Conservation (phyloP, 2,113 vertebrate species). For the Epinephelus fuscoguttatus region DNA sequence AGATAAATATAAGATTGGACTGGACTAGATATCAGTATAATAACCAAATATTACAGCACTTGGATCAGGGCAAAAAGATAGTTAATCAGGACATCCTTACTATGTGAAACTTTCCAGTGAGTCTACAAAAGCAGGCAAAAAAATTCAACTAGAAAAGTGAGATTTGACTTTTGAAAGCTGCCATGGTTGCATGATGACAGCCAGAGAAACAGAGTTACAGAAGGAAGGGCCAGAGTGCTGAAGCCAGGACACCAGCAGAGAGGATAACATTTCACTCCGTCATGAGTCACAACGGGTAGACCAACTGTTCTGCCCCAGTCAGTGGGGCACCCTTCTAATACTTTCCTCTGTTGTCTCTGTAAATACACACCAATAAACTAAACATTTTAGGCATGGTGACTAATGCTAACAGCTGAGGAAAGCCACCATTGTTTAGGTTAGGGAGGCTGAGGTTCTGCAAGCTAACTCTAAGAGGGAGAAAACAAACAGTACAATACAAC, state of each 20-base stretch:
- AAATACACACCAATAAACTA: constrained; percentile 8
- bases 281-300: constrained; percentile 10
- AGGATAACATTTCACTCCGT: neutral
- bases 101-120: neutral
- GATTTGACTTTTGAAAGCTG: neutral
- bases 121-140: neutral
- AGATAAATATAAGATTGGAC: neutral
- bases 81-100: neutral
- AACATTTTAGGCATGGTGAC: constrained; percentile 24
- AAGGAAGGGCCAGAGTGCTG: neutral
- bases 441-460: neutral
- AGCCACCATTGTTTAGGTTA: neutral
- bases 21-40: neutral
- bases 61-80: neutral
- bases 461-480: neutral
- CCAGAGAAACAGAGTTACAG: neutral
- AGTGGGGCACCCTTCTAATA: neutral
- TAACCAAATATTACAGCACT: neutral
- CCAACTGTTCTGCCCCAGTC: neutral
- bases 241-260: neutral
- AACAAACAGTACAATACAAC: neutral
- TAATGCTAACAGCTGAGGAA: neutral
- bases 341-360: neutral
- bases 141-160: neutral
- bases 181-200: neutral